Evolutionary conservation across 1,140 invertebrate species (phyloP).

Genomic region (Drosophila pectinifera): DNA sequence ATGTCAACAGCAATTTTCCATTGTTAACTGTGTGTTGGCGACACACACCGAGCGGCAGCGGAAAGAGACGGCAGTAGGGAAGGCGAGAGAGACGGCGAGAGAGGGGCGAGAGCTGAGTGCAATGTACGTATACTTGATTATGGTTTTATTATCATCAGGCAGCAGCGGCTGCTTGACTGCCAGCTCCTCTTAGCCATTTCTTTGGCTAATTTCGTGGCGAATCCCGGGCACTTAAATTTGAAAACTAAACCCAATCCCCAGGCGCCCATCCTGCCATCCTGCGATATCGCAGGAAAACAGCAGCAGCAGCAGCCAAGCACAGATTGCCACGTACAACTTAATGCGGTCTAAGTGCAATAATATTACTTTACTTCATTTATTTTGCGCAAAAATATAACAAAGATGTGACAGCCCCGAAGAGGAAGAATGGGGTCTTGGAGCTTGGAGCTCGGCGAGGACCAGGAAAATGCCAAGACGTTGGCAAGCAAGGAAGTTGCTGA

Average conservation of each 20-base stretch:
- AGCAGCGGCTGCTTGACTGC: slow-evolving; percentile 11
- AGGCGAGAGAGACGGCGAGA: slow-evolving; percentile 1
- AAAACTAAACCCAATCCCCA: slow-evolving; percentile 68
- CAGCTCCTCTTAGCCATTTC: slow-evolving; percentile 59
- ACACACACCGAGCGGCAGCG: slow-evolving; percentile 22
- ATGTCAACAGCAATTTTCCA: slow-evolving; percentile 85
- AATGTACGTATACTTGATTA: slow-evolving; percentile 79
- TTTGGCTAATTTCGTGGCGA: slow-evolving; percentile 77
- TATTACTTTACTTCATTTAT: slow-evolving; percentile 84
- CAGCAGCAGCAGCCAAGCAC: slow-evolving; percentile 42
- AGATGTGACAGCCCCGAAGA: slow-evolving; percentile 72
- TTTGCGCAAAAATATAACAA: slow-evolving; percentile 84
- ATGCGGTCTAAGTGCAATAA: slow-evolving; percentile 84
- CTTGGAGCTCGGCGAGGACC: slow-evolving; percentile 15
- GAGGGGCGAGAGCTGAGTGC: slow-evolving; percentile 26
- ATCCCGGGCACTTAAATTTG: slow-evolving; percentile 79
- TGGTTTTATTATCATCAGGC: slow-evolving; percentile 72
- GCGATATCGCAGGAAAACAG: slow-evolving; percentile 10
- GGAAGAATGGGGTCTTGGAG: slow-evolving; percentile 28
- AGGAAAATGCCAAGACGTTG: slow-evolving; percentile 37
- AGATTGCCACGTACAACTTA: slow-evolving; percentile 82
- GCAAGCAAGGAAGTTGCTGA: slow-evolving; percentile 55
- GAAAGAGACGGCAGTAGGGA: slow-evolving; percentile 9
- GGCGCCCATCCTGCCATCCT: slow-evolving; percentile 21
- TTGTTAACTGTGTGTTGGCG: slow-evolving; percentile 70